A percentile compares a stretch with the other conserved stretches of the same genome.
Conservation (phyloP, 2,113 vertebrate species). For the Anolis carolinensis region DNA sequence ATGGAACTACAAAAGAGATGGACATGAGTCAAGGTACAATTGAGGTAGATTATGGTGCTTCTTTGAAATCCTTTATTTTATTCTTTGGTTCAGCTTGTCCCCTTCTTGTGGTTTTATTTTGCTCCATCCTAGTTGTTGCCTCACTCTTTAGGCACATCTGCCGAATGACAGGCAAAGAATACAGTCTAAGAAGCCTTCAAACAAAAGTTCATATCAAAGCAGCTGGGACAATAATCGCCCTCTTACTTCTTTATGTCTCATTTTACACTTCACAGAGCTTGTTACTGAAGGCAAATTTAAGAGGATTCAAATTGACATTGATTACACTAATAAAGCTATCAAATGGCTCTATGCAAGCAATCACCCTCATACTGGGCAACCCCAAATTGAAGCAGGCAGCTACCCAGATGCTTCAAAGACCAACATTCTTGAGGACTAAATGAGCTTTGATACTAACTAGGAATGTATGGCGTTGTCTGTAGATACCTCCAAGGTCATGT, state of each 20-base stretch:
- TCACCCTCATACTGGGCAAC: background rate
- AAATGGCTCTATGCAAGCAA: background rate
- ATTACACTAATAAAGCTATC: background rate
- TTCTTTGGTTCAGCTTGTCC: background rate
- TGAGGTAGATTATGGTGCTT: rapidly evolving
- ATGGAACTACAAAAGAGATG: background rate
- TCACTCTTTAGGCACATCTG: background rate
- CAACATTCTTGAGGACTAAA: background rate
- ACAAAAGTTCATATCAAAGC: background rate
- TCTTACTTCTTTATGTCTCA: background rate
- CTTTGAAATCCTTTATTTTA: background rate
- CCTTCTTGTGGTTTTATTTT: background rate
- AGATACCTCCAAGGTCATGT: too few species aligned
- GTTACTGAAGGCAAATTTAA: rapidly evolving
- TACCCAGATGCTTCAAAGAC: background rate
- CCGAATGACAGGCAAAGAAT: background rate
- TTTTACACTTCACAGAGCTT: background rate
- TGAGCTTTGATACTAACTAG: too few species aligned
- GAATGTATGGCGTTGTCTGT: too few species aligned
- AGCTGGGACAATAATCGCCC: background rate
- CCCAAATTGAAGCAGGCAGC: background rate
- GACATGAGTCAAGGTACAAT: background rate
- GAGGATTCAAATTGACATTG: rapidly evolving
- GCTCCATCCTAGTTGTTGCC: background rate
- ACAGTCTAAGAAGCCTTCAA: background rate